Evolutionary conservation across 2,888 invertebrate genomes (phyloP), one percentile per base, ranked within the genome.

Genomic region (Apamea epomidion): DNA sequence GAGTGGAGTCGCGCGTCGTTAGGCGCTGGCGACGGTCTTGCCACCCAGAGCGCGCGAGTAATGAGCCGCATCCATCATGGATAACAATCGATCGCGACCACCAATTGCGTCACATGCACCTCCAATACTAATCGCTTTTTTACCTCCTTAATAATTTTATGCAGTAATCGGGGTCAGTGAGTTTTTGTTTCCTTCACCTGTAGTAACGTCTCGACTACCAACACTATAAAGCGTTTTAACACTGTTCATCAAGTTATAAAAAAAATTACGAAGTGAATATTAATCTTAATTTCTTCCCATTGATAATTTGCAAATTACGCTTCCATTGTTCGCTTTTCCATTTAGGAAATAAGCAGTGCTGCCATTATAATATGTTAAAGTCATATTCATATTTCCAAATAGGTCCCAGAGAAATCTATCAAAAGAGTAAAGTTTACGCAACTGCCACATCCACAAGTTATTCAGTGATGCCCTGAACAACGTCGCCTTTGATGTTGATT

Each of bases 51-150:
- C 91, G 96, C 89, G 80, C 85, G 88, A 87, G 93, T 96, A 95
- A 96, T 95, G 94, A 95, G 91, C 81, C 85, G 92, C 94, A 96
- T 96, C 95, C 95, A 95, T 96, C 96, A 96, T 80, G 92, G 92
- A 92, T 93, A 94, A 94, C 94, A 93, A 95, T 95, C 95, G 92
- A 94, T 94, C 88, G 90, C 91, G 83, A 83, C 86, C 87, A 91
- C 91, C 87, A 90, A 91, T 92, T 90, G 90, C 91, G 84, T 88
- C 89, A 87, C 80, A 83, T 85, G 84, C 85, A 87, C 81, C 76
- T 76, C 60, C 82, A 87, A 83, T 85, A 83, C 80, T 84, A 85
- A 83, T 82, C 83, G 77, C 81, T 81, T 83, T 84, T 82, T 81
- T 80, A 74, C 70, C 62, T 74, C 48, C 51, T 58, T 74, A 25